These are phyloP conservation scores for Toxotes jaculatrix DNA, from an alignment of 2,113 vertebrate species.

Conservation along the genomic window DNA sequence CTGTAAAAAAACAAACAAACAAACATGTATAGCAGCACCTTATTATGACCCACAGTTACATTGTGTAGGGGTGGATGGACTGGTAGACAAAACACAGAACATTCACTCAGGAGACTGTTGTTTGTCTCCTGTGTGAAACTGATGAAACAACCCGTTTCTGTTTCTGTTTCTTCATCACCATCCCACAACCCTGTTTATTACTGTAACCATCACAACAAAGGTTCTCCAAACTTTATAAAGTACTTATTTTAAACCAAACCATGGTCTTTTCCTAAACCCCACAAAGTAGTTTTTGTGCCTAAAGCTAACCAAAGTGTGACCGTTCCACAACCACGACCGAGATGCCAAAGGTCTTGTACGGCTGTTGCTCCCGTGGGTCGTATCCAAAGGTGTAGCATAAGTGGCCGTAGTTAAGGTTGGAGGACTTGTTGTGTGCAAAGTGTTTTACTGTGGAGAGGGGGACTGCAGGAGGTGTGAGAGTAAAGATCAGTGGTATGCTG, in stretches of 20 bases:
- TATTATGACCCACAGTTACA: no score
- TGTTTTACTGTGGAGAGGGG: neutral
- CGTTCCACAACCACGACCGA: neutral
- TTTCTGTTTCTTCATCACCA: neutral
- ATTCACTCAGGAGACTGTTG: neutral
- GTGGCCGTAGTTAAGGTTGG: neutral
- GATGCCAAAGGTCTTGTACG: neutral
- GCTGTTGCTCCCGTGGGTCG: neutral
- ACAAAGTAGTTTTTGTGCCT: neutral
- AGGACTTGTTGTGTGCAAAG: neutral
- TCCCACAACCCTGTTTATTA: neutral
- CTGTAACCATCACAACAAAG: neutral
- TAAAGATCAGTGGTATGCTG: constrained; percentile 23
- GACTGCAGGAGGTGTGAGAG: constrained; percentile 13
- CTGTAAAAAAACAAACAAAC: no score
- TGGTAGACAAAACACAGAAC: neutral
- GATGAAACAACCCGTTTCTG: neutral
- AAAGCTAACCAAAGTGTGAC: neutral
- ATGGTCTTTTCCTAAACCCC: neutral
- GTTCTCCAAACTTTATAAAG: neutral
- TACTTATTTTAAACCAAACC: neutral
- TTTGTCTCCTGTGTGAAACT: neutral
- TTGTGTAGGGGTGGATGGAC: neutral
- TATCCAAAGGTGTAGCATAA: neutral
- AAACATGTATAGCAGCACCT: no score